Evolutionary conservation across 2,888 invertebrate genomes (phyloP), one percentile per base, ranked within the genome.

Genomic region (Teleogryllus oceanicus): DNA sequence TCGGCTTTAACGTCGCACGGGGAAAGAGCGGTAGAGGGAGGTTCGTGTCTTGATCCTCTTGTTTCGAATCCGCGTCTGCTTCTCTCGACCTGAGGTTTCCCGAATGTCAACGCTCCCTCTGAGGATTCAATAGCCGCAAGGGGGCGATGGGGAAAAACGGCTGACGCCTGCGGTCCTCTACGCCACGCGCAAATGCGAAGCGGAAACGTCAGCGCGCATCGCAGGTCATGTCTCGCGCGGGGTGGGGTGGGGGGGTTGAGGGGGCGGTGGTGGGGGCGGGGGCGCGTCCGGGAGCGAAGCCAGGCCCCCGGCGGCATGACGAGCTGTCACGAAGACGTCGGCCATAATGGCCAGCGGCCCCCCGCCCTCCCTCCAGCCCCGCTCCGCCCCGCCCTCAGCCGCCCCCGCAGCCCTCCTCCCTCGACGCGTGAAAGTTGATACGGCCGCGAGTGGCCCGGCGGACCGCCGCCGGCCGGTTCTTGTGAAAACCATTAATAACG

Each of bases 231-330:
- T 37, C 37, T 37, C 37, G 37, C 37, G 37, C 1, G 8, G 62
- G 1, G 21, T 21, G 21, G 21, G 21, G 21, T 21, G 21, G 21
- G 21, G 1, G 21, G 51, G 51, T 51, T 16, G 16, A 13, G 62
- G 62, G n/a, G 13, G 62, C 10, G 62, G 13, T 4, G 5, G 62
- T 21, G 62, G 62, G n/a, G 13, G 62, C 10, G 62, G 13, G 5
- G 62, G 62, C n/a, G 62, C 62, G 62, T 62, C 62, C 62, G 62
- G 62, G 62, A 62, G 62, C 62, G 62, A 62, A 62, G 62, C 62
- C 62, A 12, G 62, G 62, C 62, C 62, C 18, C n/a, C 62, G 13
- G 62, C 62, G 62, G 13, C 62, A 62, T 62, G 62, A 62, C 62
- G n/a, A n/a, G 62, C 62, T 62, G 62, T 18, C 62, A 62, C n/a